Evolutionary conservation across 2,113 vertebrate genomes (phyloP).

Genomic region (Bolborhynchus lineola): DNA sequence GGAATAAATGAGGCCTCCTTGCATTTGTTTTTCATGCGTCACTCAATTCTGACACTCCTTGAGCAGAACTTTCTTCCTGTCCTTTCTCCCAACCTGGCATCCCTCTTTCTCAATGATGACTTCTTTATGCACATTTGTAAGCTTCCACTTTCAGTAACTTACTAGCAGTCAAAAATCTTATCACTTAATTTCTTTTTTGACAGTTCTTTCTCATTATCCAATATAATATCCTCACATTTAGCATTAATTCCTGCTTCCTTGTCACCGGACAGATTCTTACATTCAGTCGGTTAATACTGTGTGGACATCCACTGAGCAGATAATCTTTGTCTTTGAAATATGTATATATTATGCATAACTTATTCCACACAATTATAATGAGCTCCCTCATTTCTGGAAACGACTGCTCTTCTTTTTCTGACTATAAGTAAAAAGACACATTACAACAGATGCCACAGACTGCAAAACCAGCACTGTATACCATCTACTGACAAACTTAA

Average conservation of each 20-base stretch:
- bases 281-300: background rate
- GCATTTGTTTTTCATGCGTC: background rate
- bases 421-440: background rate
- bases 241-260: background rate
- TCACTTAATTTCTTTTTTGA: background rate
- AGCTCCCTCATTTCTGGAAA: conserved; percentile 57
- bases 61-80: background rate
- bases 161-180: background rate
- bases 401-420: background rate
- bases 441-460: background rate
- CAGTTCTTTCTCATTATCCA: background rate
- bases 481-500: background rate
- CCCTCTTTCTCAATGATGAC: background rate
- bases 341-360: conserved; percentile 47
- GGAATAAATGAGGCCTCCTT: background rate
- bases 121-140: background rate
- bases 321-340: background rate
- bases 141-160: background rate
- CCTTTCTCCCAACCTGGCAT: background rate
- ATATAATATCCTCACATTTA: background rate
- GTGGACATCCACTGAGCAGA: background rate
- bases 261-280: background rate
- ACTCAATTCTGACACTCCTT: background rate
- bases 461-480: background rate
- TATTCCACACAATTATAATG: background rate